Evolutionary conservation across 2,888 invertebrate genomes (phyloP).

Genomic region (Pilophorus perplexus): DNA sequence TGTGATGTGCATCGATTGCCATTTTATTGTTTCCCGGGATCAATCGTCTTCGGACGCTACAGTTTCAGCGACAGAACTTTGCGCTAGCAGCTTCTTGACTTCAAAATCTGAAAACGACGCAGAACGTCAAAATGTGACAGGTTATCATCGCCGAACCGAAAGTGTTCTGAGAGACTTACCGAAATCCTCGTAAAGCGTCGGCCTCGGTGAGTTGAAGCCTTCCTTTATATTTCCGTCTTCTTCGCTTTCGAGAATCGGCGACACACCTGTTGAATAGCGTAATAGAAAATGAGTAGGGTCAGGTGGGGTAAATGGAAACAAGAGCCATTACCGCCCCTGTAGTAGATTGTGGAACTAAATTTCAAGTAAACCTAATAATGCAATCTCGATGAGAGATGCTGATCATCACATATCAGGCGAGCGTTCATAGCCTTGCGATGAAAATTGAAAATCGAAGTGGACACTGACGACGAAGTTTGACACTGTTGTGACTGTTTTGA

Average conservation of each 20-base stretch:
- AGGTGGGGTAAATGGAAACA: too few relatives aligned
- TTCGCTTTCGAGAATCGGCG: slow-evolving; percentile 47
- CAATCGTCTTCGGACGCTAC: too few relatives aligned
- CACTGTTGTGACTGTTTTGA: too few relatives aligned
- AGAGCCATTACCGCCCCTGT: too few relatives aligned
- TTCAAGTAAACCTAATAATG: background rate
- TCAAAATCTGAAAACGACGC: slow-evolving; percentile 8
- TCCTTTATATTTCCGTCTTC: slow-evolving; percentile 37
- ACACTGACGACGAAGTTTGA: too few relatives aligned
- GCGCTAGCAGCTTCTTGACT: slow-evolving; percentile 13
- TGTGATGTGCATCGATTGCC: too few relatives aligned
- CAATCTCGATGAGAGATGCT: background rate
- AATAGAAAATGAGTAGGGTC: slow-evolving; percentile 11
- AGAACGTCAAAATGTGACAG: background rate
- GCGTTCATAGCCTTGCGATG: too few relatives aligned
- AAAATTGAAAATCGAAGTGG: too few relatives aligned
- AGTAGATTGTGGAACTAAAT: slow-evolving; percentile 7
- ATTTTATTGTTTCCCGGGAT: too few relatives aligned
- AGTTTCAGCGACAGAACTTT: too few relatives aligned
- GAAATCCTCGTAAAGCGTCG: slow-evolving; percentile 22
- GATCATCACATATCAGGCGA: too few relatives aligned
- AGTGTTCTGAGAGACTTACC: background rate
- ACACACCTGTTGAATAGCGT: too few relatives aligned
- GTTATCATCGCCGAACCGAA: background rate
- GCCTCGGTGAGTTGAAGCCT: slow-evolving; percentile 7